Percentiles rank a stretch among this genome's conserved stretches.
phyloP scores from a whole-genome alignment of 2,888 invertebrate species.

The Schrankia costaestrigalis region DNA sequence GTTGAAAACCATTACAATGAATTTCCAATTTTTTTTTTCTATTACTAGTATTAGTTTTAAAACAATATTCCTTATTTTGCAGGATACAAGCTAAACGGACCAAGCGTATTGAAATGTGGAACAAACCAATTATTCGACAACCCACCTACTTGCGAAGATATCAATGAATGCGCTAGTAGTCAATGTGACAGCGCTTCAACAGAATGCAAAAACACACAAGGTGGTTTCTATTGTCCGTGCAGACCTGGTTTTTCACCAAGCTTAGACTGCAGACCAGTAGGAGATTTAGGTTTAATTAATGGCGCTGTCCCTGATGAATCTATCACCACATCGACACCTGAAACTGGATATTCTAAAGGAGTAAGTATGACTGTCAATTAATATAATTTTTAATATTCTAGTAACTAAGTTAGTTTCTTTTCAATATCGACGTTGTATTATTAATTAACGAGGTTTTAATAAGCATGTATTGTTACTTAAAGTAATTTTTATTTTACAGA shows the following conservation, averaged over 20 bases:
- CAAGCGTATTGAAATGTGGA: constrained; percentile 91
- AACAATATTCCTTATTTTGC: too few relatives aligned
- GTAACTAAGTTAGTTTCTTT: neutral
- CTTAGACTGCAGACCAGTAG: constrained; percentile 93
- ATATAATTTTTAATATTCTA: constrained; percentile 6
- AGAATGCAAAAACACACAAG: constrained; percentile 93
- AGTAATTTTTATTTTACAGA: constrained; percentile 69
- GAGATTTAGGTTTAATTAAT: constrained; percentile 92
- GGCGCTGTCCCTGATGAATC: constrained; percentile 95
- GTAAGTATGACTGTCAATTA: constrained; percentile 67
- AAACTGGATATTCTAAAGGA: constrained; percentile 90
- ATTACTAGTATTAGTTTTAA: too few relatives aligned
- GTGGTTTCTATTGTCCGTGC: constrained; percentile 94
- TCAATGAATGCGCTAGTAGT: constrained; percentile 93
- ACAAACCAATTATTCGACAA: constrained; percentile 91
- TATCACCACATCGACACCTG: constrained; percentile 90
- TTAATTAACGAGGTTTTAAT: neutral
- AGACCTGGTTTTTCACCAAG: constrained; percentile 90
- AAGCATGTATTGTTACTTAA: too few relatives aligned
- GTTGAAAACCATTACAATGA: neutral
- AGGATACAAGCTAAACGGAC: constrained; percentile 92
- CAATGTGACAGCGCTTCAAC: constrained; percentile 95
- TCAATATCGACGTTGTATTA: neutral
- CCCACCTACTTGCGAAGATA: constrained; percentile 93
- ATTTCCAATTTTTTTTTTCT: constrained; percentile 13